These are phyloP conservation scores for Oryzias javanicus DNA, from an alignment of 2,113 vertebrate genomes.

Conservation along the genomic window DNA sequence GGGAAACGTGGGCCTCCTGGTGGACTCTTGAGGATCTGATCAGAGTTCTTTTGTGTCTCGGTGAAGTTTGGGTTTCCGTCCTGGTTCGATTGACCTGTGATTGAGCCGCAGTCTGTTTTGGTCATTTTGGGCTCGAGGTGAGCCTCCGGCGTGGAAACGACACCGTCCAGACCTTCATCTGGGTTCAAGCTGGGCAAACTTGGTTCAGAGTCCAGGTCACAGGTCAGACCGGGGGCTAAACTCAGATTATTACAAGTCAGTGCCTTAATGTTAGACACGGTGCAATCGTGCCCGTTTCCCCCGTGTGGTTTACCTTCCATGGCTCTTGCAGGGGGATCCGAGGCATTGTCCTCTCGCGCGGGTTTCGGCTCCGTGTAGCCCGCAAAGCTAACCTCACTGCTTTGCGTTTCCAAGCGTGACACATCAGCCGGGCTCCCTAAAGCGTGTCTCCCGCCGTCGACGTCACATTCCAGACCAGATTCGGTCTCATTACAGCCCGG, in stretches of 20 bases:
- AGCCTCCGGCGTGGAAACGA: neutral
- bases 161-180: constrained; percentile 27
- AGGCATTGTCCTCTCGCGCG: constrained; percentile 66
- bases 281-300: constrained; percentile 18
- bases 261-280: constrained; percentile 9
- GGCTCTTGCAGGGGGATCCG: constrained; percentile 53
- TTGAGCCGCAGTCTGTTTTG: constrained; percentile 26
- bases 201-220: constrained; percentile 27
- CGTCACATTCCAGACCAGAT: constrained; percentile 16
- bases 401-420: constrained; percentile 29
- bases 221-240: constrained; percentile 4
- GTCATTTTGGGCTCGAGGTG: constrained; percentile 43
- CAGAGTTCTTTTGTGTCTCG: constrained; percentile 4
- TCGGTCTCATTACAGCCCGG: constrained; percentile 16
- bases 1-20: constrained; percentile 42
- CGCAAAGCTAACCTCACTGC: constrained; percentile 40
- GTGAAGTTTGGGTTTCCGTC: constrained; percentile 13
- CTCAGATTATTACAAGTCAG: constrained; percentile 10
- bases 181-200: constrained; percentile 18
- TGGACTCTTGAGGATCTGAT: neutral
- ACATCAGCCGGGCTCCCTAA: constrained; percentile 46
- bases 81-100: constrained; percentile 1
- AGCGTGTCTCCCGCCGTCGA: neutral
- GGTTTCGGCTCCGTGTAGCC: constrained; percentile 38
- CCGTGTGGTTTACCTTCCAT: constrained; percentile 70